phyloP scores from a whole-genome alignment of 2,797 vertebrate species.

The Sus cebifrons region DNA sequence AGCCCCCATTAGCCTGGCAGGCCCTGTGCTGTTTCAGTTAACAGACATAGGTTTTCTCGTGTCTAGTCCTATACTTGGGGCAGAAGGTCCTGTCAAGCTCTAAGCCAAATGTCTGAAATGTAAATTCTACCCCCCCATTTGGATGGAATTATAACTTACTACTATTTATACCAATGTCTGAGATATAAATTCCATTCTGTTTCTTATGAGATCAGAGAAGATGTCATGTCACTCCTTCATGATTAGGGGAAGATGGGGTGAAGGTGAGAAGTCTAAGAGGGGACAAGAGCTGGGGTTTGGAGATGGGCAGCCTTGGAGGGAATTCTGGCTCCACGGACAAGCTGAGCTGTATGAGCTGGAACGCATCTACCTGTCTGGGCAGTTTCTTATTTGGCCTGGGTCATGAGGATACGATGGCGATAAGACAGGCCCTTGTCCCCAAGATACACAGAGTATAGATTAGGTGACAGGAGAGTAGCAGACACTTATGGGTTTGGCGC shows the following conservation, averaged over 20 bases:
- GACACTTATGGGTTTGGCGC: not conserved
- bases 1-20: not conserved
- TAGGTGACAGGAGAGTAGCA: not conserved
- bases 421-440: not conserved
- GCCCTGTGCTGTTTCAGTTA: not conserved
- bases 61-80: not conserved
- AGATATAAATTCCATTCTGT: not conserved
- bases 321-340: not conserved
- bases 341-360: not conserved
- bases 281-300: not conserved
- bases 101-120: not conserved
- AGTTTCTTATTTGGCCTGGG: not conserved
- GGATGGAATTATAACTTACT: too few species aligned
- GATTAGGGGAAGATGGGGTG: not conserved
- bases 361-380: not conserved
- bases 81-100: not conserved
- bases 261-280: not conserved
- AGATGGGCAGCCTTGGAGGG: not conserved
- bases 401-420: not conserved
- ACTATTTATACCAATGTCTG: not conserved
- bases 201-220: slow-evolving; percentile 30
- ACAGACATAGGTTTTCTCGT: fast-evolving
- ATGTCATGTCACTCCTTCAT: not conserved
- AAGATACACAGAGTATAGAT: not conserved
- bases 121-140: not conserved